A percentile compares a stretch with the other conserved stretches of the same genome.
Conservation (phyloP, 2,797 vertebrate species). For the Echeneis naucrates region DNA sequence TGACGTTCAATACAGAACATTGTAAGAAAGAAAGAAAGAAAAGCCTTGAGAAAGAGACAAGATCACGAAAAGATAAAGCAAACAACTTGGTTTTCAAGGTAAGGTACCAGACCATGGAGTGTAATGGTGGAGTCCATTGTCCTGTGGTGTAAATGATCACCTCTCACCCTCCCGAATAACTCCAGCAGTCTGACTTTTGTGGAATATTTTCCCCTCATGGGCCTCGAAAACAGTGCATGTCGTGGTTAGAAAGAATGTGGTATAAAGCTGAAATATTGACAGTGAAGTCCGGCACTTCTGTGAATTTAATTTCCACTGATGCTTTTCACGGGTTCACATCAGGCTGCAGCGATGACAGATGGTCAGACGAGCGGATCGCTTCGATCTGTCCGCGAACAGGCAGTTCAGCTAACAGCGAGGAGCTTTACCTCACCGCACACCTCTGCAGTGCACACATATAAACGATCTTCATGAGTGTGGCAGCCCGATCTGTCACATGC, state of each 20-base stretch:
- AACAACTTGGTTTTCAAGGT: constrained; percentile 60
- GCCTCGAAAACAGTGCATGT: background rate
- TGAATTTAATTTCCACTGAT: constrained; percentile 20
- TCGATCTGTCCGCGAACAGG: constrained; percentile 28
- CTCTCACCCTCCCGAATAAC: constrained; percentile 27
- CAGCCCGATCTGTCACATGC: constrained; percentile 44
- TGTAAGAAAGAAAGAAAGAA: constrained; percentile 18
- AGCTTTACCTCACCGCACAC: constrained; percentile 21
- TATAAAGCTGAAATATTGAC: constrained; percentile 17
- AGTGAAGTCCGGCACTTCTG: constrained; percentile 15
- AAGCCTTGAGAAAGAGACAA: constrained; percentile 52
- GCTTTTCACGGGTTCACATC: constrained; percentile 32
- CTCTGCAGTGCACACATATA: constrained; percentile 31
- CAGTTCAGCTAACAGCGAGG: constrained; percentile 35
- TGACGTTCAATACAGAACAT: constrained; percentile 37
- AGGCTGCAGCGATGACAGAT: constrained; percentile 38
- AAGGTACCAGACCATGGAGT: constrained; percentile 18
- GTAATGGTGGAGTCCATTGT: constrained; percentile 37
- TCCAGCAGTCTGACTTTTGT: background rate
- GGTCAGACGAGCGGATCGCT: constrained; percentile 8
- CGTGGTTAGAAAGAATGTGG: background rate
- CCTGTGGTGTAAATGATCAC: constrained; percentile 52
- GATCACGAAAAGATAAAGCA: constrained; percentile 49
- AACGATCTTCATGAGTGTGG: constrained; percentile 49
- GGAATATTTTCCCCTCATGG: background rate